Evolutionary conservation across 2,797 vertebrate genomes (phyloP).

Genomic region (Syngnathus rostellatus): DNA sequence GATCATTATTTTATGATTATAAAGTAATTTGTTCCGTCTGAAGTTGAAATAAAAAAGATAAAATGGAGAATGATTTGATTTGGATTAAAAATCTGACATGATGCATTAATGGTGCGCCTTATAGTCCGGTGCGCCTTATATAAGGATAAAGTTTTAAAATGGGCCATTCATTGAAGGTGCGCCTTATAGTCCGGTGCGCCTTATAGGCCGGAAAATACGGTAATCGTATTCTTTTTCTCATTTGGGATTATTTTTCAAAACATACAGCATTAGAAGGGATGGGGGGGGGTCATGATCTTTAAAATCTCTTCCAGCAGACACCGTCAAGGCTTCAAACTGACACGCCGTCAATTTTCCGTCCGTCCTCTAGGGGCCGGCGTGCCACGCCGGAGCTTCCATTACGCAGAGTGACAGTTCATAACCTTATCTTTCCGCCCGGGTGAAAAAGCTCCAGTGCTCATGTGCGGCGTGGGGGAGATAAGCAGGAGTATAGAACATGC

Average conservation of each 20-base stretch:
- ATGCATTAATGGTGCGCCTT: no score
- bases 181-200: no score
- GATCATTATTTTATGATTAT: no score
- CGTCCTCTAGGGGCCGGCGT: conserved; percentile 12
- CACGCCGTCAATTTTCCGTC: conserved; percentile 15
- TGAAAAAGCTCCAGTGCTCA: neutral
- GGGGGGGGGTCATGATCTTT: neutral
- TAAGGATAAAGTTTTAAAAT: no score
- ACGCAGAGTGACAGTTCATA: conserved; percentile 38
- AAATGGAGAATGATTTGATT: no score
- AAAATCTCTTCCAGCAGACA: neutral
- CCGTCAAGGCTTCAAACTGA: conserved; percentile 14
- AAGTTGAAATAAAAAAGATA: no score
- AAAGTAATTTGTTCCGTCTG: no score
- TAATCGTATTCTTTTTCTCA: neutral
- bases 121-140: no score
- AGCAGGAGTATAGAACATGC: neutral
- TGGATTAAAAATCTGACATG: no score
- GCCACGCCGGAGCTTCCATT: conserved; percentile 29
- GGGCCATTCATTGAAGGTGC: no score
- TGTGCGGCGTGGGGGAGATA: neutral
- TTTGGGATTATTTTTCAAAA: neutral
- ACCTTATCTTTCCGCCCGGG: conserved; percentile 35
- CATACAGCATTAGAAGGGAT: no score
- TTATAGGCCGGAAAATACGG: no score